A percentile compares a stretch with the other conserved stretches of the same genome.
These are phyloP conservation scores for Marmota flaviventris DNA, from an alignment of 2,113 vertebrate genomes.

Conservation along the genomic window DNA sequence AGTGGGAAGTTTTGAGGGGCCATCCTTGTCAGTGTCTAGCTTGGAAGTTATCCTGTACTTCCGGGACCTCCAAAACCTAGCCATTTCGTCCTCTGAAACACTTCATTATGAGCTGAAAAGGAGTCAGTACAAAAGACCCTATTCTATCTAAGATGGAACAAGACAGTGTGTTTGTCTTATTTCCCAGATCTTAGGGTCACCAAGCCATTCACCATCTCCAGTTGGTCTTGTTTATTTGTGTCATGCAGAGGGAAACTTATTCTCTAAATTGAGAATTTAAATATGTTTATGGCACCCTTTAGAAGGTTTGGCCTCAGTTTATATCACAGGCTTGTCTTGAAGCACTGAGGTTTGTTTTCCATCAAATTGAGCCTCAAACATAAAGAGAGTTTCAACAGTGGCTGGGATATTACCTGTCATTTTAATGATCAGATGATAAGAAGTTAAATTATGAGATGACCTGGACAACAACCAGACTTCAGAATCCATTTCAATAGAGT, in stretches of 20 bases:
- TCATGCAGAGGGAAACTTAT: slow-evolving; percentile 2
- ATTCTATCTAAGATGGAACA: slow-evolving; percentile 27
- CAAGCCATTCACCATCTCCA: slow-evolving; percentile 36
- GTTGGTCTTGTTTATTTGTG: slow-evolving; percentile 55
- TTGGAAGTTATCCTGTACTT: slow-evolving; percentile 65
- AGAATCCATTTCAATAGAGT: slow-evolving; percentile 36
- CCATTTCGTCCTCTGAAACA: slow-evolving; percentile 61
- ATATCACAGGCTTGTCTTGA: slow-evolving; percentile 8
- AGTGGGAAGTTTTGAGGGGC: slow-evolving; percentile 58
- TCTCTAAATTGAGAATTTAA: slow-evolving; percentile 66
- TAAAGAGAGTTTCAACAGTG: slow-evolving; percentile 59
- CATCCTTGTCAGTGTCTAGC: slow-evolving; percentile 66
- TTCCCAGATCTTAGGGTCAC: slow-evolving; percentile 40
- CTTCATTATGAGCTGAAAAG: slow-evolving; percentile 63
- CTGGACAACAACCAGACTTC: slow-evolving; percentile 55
- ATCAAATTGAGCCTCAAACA: slow-evolving; percentile 42
- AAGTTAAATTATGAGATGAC: slow-evolving; percentile 48
- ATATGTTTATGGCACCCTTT: slow-evolving; percentile 9
- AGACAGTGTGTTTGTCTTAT: slow-evolving; percentile 24
- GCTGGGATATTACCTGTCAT: slow-evolving; percentile 51
- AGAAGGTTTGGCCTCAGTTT: slow-evolving; percentile 11
- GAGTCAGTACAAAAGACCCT: slow-evolving; percentile 55
- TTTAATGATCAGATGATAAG: slow-evolving; percentile 27
- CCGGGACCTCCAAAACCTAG: slow-evolving; percentile 50
- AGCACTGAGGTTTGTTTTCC: slow-evolving; percentile 67